Conservation (phyloP, 1,140 invertebrate species). For the Thaumatotibia leucotreta region DNA sequence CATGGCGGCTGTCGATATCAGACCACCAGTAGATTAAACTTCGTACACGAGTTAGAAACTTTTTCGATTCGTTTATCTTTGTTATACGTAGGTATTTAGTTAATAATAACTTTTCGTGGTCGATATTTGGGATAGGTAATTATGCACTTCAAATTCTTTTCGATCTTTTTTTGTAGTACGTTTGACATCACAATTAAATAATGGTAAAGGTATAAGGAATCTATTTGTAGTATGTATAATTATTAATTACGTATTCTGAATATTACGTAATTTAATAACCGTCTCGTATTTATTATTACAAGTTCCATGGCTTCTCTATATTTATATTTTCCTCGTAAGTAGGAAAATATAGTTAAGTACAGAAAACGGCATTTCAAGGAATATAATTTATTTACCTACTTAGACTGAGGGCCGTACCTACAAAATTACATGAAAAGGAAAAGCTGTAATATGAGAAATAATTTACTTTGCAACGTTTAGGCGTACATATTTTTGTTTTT, state of each 20-base stretch:
- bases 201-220: too few species aligned
- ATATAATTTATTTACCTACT: neutral
- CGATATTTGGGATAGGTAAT: too few species aligned
- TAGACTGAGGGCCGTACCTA: neutral
- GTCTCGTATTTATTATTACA: neutral
- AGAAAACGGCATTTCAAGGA: neutral
- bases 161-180: too few species aligned
- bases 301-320: neutral
- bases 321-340: neutral
- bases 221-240: too few species aligned
- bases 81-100: neutral
- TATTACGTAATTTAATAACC: neutral
- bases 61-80: neutral
- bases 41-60: neutral
- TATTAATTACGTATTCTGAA: too few species aligned
- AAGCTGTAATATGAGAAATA: conserved; percentile 4
- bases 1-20: neutral
- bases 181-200: too few species aligned
- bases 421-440: neutral
- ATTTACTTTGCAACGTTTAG: neutral
- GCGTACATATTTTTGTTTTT: neutral
- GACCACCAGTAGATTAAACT: neutral
- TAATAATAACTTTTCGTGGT: too few species aligned
- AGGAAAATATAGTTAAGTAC: neutral
- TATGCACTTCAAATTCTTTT: too few species aligned